Evolutionary conservation across 2,888 invertebrate species (phyloP), one percentile per base, ranked within the genome.

Genomic region (Xanthorhoe spadicearia): DNA sequence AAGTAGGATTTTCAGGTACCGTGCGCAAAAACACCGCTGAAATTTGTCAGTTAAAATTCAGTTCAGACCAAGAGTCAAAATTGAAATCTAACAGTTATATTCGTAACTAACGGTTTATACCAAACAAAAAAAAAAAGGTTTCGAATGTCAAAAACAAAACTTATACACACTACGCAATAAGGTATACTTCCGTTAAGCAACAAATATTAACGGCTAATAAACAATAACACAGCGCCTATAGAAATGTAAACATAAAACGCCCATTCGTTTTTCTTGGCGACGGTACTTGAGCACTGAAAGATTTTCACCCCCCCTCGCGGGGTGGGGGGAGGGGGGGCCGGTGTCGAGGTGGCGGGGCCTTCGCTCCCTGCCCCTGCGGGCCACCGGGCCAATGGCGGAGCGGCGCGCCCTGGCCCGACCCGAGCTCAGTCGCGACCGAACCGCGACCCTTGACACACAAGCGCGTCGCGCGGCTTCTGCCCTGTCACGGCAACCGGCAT

Each of bases 321-420:
- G 77, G 73, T 74, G 74, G 74, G 74, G 79, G 79, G 80, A 80
- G 77, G 79, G 83, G 82, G 87, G 84, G 83, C 82, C 78, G 84
- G 80, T 77, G 83, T 87, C 89, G 90, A 88, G 91, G 91, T 90
- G 91, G 91, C 91, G 90, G 92, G 90, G 92, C 90, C 90, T 89
- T 90, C 89, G 90, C 89, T 89, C 90, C 90, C 90, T 90, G 91
- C 90, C 89, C 91, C 90, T 78, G 83, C 86, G 83, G 91, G 90
- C 90, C 91, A 91, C 91, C 91, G 92, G 92, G 92, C 92, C 92
- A 92, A 91, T 92, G 90, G 91, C 90, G 89, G 88, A 79, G 90
- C 90, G 87, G 83, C 88, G 89, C 88, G 89, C 86, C 89, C 89
- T 87, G 89, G 85, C 90, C 85, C 91, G 90, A 90, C 90, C 90